Conservation (phyloP, 2,113 vertebrate species). For the Lucifuga dentata region DNA sequence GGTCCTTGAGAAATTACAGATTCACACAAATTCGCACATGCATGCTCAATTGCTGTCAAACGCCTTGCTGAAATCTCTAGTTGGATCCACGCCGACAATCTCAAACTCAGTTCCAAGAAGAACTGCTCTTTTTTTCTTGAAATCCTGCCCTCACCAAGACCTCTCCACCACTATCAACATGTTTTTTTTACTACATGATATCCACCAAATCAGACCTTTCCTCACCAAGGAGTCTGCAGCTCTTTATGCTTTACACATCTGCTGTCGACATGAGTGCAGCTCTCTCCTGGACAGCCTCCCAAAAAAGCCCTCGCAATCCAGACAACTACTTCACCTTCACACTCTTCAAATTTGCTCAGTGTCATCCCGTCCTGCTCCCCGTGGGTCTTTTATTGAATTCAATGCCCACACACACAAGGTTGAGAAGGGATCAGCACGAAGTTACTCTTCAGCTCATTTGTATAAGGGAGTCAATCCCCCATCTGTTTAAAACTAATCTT, state of each 20-base stretch:
- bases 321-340: slow-evolving; percentile 35
- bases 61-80: background rate
- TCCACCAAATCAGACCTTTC: background rate
- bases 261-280: slow-evolving; percentile 10
- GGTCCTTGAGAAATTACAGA: background rate
- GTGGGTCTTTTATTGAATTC: slow-evolving; percentile 19
- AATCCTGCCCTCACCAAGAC: slow-evolving; percentile 6
- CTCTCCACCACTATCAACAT: slow-evolving; percentile 5
- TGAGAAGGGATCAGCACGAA: slow-evolving; percentile 4
- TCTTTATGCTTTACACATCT: slow-evolving; percentile 23
- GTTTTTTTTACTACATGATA: slow-evolving; percentile 7
- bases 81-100: background rate
- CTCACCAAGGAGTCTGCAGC: slow-evolving; percentile 5
- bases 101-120: background rate
- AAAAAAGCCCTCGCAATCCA: slow-evolving; percentile 9
- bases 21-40: background rate
- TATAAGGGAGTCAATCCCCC: background rate
- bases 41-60: background rate
- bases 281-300: slow-evolving; percentile 3
- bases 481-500: slow-evolving; percentile 10
- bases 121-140: background rate
- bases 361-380: slow-evolving; percentile 5
- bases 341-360: slow-evolving; percentile 6
- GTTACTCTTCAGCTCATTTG: background rate
- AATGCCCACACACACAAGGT: slow-evolving; percentile 5